Percentiles rank a stretch among this genome's conserved stretches.
Evolutionary conservation across 2,888 invertebrate species (phyloP).

Genomic region (Geophilus truncorum): DNA sequence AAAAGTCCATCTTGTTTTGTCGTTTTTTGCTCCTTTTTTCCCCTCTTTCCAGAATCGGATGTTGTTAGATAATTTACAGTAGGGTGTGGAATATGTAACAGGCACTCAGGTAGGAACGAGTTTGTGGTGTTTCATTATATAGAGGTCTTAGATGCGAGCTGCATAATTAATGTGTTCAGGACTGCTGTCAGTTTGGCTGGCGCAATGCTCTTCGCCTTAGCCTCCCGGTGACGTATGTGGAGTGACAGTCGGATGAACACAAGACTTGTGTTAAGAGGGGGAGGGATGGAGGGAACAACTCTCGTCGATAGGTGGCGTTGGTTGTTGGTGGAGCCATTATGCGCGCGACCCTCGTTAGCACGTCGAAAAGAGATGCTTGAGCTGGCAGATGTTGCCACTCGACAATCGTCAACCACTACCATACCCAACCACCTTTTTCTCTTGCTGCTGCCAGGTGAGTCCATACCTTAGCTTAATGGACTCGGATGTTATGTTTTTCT

Average conservation of each 20-base stretch:
- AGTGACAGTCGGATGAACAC: constrained; percentile 31
- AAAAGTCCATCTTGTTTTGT: not conserved
- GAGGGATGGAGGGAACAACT: not conserved
- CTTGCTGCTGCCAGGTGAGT: not conserved
- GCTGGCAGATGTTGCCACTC: not conserved
- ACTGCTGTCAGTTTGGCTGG: constrained; percentile 31
- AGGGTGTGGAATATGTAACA: not conserved
- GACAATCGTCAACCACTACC: not conserved
- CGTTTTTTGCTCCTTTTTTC: not conserved
- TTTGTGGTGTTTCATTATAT: not conserved
- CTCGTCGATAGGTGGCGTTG: not conserved
- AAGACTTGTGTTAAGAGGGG: not conserved
- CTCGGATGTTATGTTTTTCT: not conserved
- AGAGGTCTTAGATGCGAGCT: not conserved
- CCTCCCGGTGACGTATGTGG: not conserved
- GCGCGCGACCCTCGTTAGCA: not conserved
- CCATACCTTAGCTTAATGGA: not conserved
- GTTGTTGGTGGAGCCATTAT: not conserved
- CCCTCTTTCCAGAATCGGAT: not conserved
- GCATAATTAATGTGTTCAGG: constrained; percentile 32
- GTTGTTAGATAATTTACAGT: not conserved
- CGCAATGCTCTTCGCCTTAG: constrained; percentile 22
- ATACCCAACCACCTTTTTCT: not conserved
- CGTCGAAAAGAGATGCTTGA: not conserved
- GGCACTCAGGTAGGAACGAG: not conserved